Percentiles rank a stretch among this genome's conserved stretches.
phyloP scores from a whole-genome alignment of 2,797 vertebrate genomes.

The Chloroceryle amazona region DNA sequence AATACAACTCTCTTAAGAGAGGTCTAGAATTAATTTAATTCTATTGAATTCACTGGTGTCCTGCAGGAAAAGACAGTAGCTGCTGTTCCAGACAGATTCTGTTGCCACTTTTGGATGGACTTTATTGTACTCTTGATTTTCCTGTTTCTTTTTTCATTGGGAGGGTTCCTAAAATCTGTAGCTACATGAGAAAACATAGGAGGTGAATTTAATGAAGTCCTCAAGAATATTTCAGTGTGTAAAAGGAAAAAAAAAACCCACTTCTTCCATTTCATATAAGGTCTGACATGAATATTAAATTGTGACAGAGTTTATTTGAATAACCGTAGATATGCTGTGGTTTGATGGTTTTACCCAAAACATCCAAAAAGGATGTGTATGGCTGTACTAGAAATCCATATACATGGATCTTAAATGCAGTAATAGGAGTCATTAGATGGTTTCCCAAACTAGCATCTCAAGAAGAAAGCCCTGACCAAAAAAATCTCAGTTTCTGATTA shows the following conservation, averaged over 20 bases:
- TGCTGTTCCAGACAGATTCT: neutral
- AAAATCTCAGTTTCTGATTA: neutral
- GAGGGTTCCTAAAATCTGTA: neutral
- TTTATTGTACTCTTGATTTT: neutral
- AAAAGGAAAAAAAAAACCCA: neutral
- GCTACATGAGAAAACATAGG: neutral
- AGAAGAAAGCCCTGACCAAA: neutral
- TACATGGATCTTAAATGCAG: neutral
- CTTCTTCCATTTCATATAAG: neutral
- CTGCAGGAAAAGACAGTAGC: neutral
- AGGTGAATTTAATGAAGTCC: neutral
- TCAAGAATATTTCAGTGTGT: neutral
- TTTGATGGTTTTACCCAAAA: neutral
- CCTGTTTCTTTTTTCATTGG: neutral
- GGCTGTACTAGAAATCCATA: neutral
- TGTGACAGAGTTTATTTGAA: neutral
- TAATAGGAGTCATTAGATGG: neutral
- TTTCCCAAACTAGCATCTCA: neutral
- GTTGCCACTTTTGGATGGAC: neutral
- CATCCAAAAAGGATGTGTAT: neutral
- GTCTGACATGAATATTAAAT: neutral
- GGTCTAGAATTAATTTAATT: neutral
- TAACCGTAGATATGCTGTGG: neutral
- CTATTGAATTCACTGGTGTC: neutral
- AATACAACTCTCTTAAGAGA: neutral